A percentile compares a stretch with the other conserved stretches of the same genome.
phyloP scores from a whole-genome alignment of 2,888 invertebrate genomes.

The Drosophila paramelanica region DNA sequence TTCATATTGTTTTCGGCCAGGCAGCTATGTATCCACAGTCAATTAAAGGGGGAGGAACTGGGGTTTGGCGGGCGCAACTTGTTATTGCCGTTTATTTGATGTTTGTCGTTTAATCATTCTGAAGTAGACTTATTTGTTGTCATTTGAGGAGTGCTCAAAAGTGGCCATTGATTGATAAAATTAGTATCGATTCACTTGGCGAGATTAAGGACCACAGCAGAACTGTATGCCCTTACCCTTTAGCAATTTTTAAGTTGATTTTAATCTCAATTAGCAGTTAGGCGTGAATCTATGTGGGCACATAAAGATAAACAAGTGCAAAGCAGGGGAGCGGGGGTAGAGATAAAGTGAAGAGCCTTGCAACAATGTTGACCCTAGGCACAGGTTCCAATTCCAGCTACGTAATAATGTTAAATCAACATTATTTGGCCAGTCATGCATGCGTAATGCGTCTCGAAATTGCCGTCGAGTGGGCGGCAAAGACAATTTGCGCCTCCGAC shows the following conservation, averaged over 20 bases:
- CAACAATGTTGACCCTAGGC: constrained; percentile 55
- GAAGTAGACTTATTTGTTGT: constrained; percentile 77
- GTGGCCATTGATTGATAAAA: constrained; percentile 40
- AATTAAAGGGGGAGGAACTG: constrained; percentile 14
- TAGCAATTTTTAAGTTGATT: neutral
- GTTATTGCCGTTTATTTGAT: constrained; percentile 79
- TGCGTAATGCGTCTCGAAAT: constrained; percentile 81
- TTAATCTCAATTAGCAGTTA: constrained; percentile 1
- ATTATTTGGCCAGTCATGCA: constrained; percentile 84
- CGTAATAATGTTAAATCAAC: constrained; percentile 83
- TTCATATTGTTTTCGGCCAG: constrained; percentile 71
- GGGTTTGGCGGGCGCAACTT: constrained; percentile 38
- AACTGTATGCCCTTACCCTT: neutral
- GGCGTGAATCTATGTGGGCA: neutral
- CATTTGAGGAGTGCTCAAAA: constrained; percentile 44
- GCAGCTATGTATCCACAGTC: constrained; percentile 32
- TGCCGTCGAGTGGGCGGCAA: constrained; percentile 49
- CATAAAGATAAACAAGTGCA: constrained; percentile 7
- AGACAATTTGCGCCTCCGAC: constrained; percentile 68
- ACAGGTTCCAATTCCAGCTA: constrained; percentile 28
- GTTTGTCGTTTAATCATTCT: constrained; percentile 78
- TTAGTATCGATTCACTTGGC: neutral
- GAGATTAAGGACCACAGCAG: neutral
- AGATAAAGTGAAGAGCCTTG: neutral
- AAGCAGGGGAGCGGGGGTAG: too few species aligned